Percentiles rank a stretch among this genome's conserved stretches.
phyloP scores from a whole-genome alignment of 2,888 invertebrate genomes.

The Parthenolecanium corni region DNA sequence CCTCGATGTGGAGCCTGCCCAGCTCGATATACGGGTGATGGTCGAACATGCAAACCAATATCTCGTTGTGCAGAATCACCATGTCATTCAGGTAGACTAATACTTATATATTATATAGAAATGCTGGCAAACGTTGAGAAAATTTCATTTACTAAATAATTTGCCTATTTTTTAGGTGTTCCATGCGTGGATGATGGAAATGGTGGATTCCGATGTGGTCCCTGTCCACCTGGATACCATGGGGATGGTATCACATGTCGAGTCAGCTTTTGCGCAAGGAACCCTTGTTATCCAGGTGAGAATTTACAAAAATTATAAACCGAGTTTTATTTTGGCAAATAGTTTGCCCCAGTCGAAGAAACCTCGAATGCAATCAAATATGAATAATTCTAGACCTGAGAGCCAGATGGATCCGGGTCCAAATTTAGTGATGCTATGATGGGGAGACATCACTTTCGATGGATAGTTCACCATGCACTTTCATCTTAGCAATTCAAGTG shows the following conservation, averaged over 20 bases:
- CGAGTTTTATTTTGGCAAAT: too few relatives aligned
- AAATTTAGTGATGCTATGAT: too few relatives aligned
- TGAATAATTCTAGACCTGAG: too few relatives aligned
- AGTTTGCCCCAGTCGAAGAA: too few relatives aligned
- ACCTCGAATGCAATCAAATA: too few relatives aligned
- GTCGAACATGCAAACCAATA: conserved; percentile 54
- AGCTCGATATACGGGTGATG: conserved; percentile 60
- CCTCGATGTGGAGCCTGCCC: conserved; percentile 68
- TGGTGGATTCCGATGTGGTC: conserved; percentile 15
- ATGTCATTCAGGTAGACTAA: conserved; percentile 46
- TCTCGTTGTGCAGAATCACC: conserved; percentile 47
- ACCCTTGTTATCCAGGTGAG: conserved; percentile 17
- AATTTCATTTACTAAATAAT: background rate
- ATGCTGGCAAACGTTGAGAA: background rate
- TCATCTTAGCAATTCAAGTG: too few relatives aligned
- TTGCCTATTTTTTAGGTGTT: background rate
- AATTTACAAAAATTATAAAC: too few relatives aligned
- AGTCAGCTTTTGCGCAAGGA: background rate
- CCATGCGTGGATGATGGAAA: conserved; percentile 11
- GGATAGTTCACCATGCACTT: too few relatives aligned
- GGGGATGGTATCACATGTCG: conserved; percentile 8
- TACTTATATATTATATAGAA: background rate
- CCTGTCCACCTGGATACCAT: conserved; percentile 5
- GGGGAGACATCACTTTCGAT: too few relatives aligned
- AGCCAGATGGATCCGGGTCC: too few relatives aligned